Percentiles rank a stretch among this genome's conserved stretches.
phyloP scores from a whole-genome alignment of 1,140 invertebrate genomes.

The Polyergus mexicanus region DNA sequence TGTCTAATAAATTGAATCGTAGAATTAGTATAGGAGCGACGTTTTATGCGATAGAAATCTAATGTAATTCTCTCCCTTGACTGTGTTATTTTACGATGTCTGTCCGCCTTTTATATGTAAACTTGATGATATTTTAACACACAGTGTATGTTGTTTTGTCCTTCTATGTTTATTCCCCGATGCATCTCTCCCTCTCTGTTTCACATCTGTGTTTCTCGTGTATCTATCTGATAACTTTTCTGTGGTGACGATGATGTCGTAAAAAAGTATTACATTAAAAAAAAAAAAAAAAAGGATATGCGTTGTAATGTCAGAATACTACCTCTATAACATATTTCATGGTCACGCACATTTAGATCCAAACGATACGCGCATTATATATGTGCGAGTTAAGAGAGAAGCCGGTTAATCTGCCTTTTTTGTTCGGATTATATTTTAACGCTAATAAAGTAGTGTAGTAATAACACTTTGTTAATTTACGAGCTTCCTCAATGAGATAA shows the following conservation, averaged over 20 bases:
- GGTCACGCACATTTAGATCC: slow-evolving; percentile 23
- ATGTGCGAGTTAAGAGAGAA: neutral
- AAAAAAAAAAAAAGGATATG: slow-evolving; percentile 14
- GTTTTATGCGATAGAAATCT: neutral
- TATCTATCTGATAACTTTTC: slow-evolving; percentile 3
- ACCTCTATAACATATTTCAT: slow-evolving; percentile 22
- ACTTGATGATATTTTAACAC: slow-evolving; percentile 18
- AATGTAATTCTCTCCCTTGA: slow-evolving; percentile 15
- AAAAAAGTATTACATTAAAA: neutral
- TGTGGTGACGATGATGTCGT: neutral
- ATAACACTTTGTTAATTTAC: slow-evolving; percentile 45
- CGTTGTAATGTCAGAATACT: neutral
- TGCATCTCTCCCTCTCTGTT: neutral
- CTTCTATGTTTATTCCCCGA: neutral
- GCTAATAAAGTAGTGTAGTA: slow-evolving; percentile 20
- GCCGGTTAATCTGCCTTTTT: neutral
- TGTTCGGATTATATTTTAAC: slow-evolving; percentile 16
- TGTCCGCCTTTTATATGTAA: slow-evolving; percentile 52
- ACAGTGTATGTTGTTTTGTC: slow-evolving; percentile 26
- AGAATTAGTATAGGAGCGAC: slow-evolving; percentile 23
- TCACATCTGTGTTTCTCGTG: neutral
- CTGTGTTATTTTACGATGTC: slow-evolving; percentile 9
- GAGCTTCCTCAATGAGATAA: neutral
- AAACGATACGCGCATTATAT: slow-evolving; percentile 17
- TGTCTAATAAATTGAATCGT: slow-evolving; percentile 27